These are phyloP conservation scores for Hormaphis cornu DNA, from an alignment of 1,140 invertebrate species.

Conservation along the genomic window DNA sequence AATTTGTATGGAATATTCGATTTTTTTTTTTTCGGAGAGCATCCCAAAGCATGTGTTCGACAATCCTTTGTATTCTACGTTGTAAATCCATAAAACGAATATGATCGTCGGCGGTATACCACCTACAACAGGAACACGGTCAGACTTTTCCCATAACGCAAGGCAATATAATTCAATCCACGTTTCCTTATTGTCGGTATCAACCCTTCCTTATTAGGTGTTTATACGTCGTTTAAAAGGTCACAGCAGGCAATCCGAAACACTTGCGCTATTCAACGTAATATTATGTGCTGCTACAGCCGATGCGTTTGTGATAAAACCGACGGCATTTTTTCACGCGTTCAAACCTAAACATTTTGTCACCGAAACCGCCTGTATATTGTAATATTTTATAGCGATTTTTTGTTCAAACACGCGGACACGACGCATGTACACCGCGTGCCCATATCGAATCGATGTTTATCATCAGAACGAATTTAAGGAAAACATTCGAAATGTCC, in stretches of 20 bases:
- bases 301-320: slow-evolving; percentile 8
- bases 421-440: neutral
- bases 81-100: slow-evolving; percentile 22
- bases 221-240: neutral
- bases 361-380: neutral
- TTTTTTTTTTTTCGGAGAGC: too few relatives aligned
- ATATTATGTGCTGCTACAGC: too few relatives aligned
- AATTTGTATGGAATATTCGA: too few relatives aligned
- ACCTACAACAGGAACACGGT: neutral
- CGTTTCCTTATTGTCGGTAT: neutral
- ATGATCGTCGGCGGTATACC: too few relatives aligned
- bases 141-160: neutral
- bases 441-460: slow-evolving; percentile 11
- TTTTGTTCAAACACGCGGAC: neutral
- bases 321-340: neutral
- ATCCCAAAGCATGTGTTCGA: too few relatives aligned
- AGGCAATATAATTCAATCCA: neutral
- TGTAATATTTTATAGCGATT: neutral
- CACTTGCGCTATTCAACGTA: neutral
- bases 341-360: neutral
- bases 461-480: slow-evolving; percentile 6
- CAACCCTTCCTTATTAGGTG: slow-evolving; percentile 30
- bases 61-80: too few relatives aligned
- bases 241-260: slow-evolving; percentile 19
- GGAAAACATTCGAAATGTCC: neutral